Conservation (phyloP, 2,888 invertebrate genomes). For the Drosophila pseudotakahashii region DNA sequence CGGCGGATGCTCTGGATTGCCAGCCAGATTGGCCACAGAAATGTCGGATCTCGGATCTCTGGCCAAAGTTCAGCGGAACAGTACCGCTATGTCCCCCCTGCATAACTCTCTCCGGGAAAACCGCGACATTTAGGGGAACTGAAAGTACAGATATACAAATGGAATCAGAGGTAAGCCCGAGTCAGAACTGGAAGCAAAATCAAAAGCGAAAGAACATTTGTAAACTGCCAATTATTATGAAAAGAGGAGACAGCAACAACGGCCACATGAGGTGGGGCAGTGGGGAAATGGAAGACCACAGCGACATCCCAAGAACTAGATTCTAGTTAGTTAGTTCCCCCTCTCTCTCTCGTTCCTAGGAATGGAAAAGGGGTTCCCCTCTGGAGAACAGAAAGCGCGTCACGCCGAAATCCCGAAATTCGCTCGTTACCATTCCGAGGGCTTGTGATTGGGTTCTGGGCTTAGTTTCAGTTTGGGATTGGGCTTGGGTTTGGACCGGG, state of each 20-base stretch:
- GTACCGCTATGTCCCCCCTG: slow-evolving; percentile 58
- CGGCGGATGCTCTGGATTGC: slow-evolving; percentile 65
- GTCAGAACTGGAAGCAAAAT: slow-evolving; percentile 46
- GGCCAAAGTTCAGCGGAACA: slow-evolving; percentile 66
- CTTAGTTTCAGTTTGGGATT: slow-evolving; percentile 1
- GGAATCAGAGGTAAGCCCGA: slow-evolving; percentile 9
- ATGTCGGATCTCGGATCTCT: slow-evolving; percentile 47
- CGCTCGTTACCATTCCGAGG: slow-evolving; percentile 71
- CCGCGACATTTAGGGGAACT: slow-evolving; percentile 43
- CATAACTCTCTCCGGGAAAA: slow-evolving; percentile 30
- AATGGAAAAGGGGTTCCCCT: slow-evolving; percentile 5
- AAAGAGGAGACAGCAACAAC: slow-evolving; percentile 55
- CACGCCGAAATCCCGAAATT: slow-evolving; percentile 75
- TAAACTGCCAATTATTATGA: slow-evolving; percentile 78
- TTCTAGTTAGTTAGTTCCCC: slow-evolving; percentile 33
- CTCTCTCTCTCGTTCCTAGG: background rate
- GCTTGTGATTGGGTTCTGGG: slow-evolving; percentile 15
- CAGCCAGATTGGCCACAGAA: slow-evolving; percentile 53
- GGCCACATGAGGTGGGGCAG: slow-evolving; percentile 17
- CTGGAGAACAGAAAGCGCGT: slow-evolving; percentile 68
- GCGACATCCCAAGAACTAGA: slow-evolving; percentile 60
- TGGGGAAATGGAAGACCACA: slow-evolving; percentile 36
- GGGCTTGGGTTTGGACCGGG: slow-evolving; percentile 6
- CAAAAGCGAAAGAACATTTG: slow-evolving; percentile 73
- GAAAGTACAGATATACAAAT: background rate